Evolutionary conservation across 2,888 invertebrate genomes (phyloP), one percentile per base, ranked within the genome.

Genomic region (Coronaproctus castanopsis): DNA sequence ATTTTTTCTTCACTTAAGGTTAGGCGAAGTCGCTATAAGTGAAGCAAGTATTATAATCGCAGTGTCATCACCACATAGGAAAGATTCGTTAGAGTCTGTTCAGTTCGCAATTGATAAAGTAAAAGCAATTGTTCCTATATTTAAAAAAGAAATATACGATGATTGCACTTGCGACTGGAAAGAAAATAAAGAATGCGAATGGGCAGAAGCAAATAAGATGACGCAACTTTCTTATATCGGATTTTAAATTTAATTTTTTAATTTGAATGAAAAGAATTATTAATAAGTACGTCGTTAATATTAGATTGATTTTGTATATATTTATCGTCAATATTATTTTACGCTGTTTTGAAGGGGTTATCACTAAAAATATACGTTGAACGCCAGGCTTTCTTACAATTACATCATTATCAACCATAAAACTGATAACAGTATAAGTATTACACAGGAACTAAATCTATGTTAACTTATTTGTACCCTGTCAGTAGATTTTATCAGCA

Each of bases 141-240:
- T 95, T 93, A 96, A 96, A 73, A 92, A 92, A 71, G 95, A 96
- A 76, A 75, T 87, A 22, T 95, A 93, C 71, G 76, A 77, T 20
- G 73, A 74, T 19, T 71, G 73, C 14, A 73, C 73, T 8, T 71
- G 72, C 3, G 74, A 76, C 19, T 89, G 88, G 88, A 88, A 88
- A 72, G 84, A 85, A 71, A 89, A 88, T 71, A 76, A 76, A 61
- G 88, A 88, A 77, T 87, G 88, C 77, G 75, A 77, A 73, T 89
- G 89, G 88, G 36, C 36, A 8, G 36, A 8, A 14, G 14, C 5
- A 36, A 36, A 36, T 36, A 36, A 36, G n/a, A n/a, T n/a, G n/a
- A n/a, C n/a, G n/a, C n/a, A n/a, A n/a, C n/a, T n/a, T n/a, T n/a
- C n/a, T n/a, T n/a, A n/a, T n/a, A n/a, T n/a, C n/a, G n/a, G n/a